Evolutionary conservation across 2,888 invertebrate species (phyloP).

Genomic region (Phengaris alcon): DNA sequence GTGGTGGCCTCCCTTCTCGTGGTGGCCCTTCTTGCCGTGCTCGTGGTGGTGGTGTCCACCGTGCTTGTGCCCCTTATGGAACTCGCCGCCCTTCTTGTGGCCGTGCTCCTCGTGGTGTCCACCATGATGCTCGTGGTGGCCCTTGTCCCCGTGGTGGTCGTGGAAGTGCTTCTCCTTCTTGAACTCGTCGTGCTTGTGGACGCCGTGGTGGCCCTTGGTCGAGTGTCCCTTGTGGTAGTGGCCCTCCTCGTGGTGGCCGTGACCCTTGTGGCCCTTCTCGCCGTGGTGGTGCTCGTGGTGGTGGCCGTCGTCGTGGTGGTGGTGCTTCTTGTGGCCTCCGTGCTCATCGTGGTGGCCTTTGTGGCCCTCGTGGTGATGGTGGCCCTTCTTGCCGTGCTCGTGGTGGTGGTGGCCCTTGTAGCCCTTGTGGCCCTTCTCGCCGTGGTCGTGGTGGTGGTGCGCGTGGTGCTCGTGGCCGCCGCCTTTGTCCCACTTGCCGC

Average conservation of each 20-base stretch:
- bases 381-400: conserved; percentile 85
- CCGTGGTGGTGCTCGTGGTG: conserved; percentile 82
- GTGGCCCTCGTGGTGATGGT: conserved; percentile 85
- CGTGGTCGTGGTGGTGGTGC: conserved; percentile 82
- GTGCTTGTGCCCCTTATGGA: conserved; percentile 89
- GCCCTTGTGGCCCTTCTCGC: conserved; percentile 86
- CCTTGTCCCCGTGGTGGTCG: conserved; percentile 89
- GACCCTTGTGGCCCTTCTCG: conserved; percentile 82
- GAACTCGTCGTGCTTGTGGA: conserved; percentile 91
- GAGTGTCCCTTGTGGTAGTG: conserved; percentile 90
- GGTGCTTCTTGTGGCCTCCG: conserved; percentile 82
- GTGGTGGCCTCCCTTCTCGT: conserved; percentile 89
- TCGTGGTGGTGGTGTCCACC: conserved; percentile 87
- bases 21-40: conserved; percentile 89
- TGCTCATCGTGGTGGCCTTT: conserved; percentile 81
- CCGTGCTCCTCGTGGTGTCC: conserved; percentile 88
- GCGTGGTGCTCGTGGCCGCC: conserved; percentile 83
- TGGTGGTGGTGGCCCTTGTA: conserved; percentile 83
- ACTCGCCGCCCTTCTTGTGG: conserved; percentile 88
- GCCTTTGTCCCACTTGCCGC: conserved; percentile 77
- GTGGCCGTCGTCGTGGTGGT: conserved; percentile 83
- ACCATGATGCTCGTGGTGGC: conserved; percentile 89
- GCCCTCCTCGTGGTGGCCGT: conserved; percentile 78
- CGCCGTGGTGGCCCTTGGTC: conserved; percentile 91
- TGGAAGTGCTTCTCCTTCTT: conserved; percentile 93